Evolutionary conservation across 2,797 vertebrate species (phyloP).

Genomic region (Cuculus canorus): DNA sequence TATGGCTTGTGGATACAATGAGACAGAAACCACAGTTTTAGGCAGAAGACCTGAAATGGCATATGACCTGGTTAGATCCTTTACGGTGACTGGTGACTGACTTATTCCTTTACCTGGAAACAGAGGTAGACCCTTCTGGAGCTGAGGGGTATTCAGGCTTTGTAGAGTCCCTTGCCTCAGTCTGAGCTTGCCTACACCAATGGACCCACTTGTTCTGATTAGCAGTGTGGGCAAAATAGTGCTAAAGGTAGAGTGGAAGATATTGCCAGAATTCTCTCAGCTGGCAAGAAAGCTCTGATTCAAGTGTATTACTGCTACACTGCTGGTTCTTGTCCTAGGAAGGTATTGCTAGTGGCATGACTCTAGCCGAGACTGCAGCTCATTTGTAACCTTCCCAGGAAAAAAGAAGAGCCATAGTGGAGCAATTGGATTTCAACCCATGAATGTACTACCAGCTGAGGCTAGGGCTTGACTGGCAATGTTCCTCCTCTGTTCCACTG

Average conservation of each 20-base stretch:
- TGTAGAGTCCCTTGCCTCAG: not conserved
- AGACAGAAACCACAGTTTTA: not conserved
- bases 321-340: not conserved
- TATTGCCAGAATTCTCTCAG: not conserved
- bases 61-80: not conserved
- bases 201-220: not conserved
- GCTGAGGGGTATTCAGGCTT: not conserved
- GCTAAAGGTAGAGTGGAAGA: not conserved
- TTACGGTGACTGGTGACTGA: not conserved
- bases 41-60: not conserved
- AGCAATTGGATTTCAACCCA: not conserved
- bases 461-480: not conserved
- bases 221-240: not conserved
- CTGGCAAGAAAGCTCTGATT: not conserved
- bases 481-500: not conserved
- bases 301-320: rapidly evolving
- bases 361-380: not conserved
- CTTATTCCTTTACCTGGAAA: not conserved
- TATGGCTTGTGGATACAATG: not conserved
- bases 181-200: not conserved
- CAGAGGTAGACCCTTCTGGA: not conserved
- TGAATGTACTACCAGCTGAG: not conserved
- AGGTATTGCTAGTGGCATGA: rapidly evolving
- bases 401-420: not conserved
- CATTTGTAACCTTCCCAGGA: not conserved